Evolutionary conservation across 2,888 invertebrate species (phyloP), one percentile per base, ranked within the genome.

Genomic region (Physocephala rufipes): DNA sequence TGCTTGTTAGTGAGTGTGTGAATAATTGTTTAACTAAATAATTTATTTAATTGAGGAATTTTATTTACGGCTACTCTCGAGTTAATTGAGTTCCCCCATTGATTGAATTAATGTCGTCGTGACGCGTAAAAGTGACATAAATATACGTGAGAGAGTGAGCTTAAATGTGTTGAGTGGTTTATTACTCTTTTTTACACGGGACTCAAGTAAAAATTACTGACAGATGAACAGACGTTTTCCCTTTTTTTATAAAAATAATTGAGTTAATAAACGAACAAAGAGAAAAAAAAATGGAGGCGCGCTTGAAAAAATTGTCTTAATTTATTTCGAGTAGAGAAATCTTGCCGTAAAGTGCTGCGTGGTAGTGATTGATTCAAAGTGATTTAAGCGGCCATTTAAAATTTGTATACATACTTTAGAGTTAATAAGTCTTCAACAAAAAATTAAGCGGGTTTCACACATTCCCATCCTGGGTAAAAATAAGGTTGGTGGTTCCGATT

Each of bases 21-120:
- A 15, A 47, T 26, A 24, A 51, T n/a, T 66, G 43, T 36, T 66
- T 66, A 55, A 24, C 21, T 36, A 13, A 43, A 24, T 55, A 66
- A 53, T 66, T 66, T 55, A 55, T 53, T 43, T 66, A 66, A 66
- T 66, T 66, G 66, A 55, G 36, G 16, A 66, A 66, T 66, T 55
- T 66, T 43, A 43, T 21, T 66, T 55, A 19, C 30, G 36, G 28
- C 47, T 13, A 51, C n/a, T 30, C 15, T n/a, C n/a, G 16, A 66
- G 66, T 36, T 7, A 36, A 36, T 9, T 24, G 63, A 30, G 43
- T 9, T 21, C n/a, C n/a, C n/a, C n/a, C 21, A 55, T 66, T 30
- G 43, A 55, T 36, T 43, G 66, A n/a, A 16, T n/a, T 53, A 19
- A 21, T 55, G 53, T 55, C 36, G 36, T 36, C 36, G 36, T 36